Percentiles rank a stretch among this genome's conserved stretches.
Evolutionary conservation across 2,888 invertebrate genomes (phyloP).

Genomic region (Esperia sulphurella): DNA sequence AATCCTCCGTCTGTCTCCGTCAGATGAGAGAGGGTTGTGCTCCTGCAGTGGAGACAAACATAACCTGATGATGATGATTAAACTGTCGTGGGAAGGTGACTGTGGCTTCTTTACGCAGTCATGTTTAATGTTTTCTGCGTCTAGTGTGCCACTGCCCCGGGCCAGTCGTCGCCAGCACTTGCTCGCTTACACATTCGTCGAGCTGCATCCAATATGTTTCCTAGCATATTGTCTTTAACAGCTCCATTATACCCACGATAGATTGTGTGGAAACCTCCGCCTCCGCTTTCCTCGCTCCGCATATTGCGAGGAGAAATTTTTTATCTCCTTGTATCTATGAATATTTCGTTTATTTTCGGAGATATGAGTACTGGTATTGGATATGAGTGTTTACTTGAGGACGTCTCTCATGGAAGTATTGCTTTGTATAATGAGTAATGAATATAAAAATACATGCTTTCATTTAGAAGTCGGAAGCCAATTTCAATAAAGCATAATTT

Average conservation of each 20-base stretch:
- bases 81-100: too few species aligned
- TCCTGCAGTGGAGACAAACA: too few species aligned
- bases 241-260: constrained; percentile 72
- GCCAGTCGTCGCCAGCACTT: constrained; percentile 45
- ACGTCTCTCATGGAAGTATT: not conserved
- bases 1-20: too few species aligned
- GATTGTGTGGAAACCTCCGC: constrained; percentile 29
- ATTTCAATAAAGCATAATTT: too few species aligned
- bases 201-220: constrained; percentile 78
- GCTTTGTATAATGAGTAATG: not conserved
- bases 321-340: constrained; percentile 24
- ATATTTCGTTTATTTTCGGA: constrained; percentile 3
- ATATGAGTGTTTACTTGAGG: not conserved
- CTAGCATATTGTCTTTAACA: constrained; percentile 77
- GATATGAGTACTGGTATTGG: not conserved
- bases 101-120: too few species aligned
- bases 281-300: constrained; percentile 9
- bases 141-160: constrained; percentile 25
- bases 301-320: constrained; percentile 28
- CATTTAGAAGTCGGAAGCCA: too few species aligned
- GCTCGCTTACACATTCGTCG: constrained; percentile 76
- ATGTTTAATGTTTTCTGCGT: too few species aligned
- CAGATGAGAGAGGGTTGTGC: too few species aligned
- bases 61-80: too few species aligned
- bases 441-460: too few species aligned